These are phyloP conservation scores for Trichopria drosophilae DNA, from an alignment of 2,888 invertebrate species.

Conservation along the genomic window DNA sequence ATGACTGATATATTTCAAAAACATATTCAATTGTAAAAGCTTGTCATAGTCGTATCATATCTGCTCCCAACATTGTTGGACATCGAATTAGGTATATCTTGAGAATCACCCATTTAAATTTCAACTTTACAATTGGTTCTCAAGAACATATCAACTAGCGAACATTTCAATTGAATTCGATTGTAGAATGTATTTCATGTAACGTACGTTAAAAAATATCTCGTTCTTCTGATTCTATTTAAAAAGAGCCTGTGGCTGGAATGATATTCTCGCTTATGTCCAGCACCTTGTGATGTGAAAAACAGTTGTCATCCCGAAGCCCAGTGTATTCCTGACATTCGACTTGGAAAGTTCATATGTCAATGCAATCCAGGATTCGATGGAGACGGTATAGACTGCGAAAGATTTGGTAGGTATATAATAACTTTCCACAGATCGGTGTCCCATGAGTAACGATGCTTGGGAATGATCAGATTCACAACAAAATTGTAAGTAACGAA, in stretches of 20 bases:
- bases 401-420: conserved; percentile 59
- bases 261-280: conserved; percentile 51
- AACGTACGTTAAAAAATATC: background rate
- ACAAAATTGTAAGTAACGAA: conserved; percentile 17
- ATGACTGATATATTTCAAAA: no score
- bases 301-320: conserved; percentile 83
- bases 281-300: conserved; percentile 74
- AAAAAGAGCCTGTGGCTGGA: conserved; percentile 20
- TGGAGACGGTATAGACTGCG: conserved; percentile 81
- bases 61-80: no score
- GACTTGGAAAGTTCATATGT: conserved; percentile 66
- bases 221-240: no score
- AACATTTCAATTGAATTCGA: background rate
- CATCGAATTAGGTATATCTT: no score
- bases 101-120: no score
- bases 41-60: no score
- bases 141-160: background rate
- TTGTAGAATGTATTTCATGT: background rate
- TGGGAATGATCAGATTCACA: background rate
- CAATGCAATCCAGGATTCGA: conserved; percentile 81
- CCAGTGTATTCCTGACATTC: conserved; percentile 68
- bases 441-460: background rate
- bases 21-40: no score
- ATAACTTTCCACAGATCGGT: background rate
- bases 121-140: background rate